Base-by-base conservation (phyloP, 53 echinoderm and acorn worm genomes). In the Zoroaster sp. region DNA sequence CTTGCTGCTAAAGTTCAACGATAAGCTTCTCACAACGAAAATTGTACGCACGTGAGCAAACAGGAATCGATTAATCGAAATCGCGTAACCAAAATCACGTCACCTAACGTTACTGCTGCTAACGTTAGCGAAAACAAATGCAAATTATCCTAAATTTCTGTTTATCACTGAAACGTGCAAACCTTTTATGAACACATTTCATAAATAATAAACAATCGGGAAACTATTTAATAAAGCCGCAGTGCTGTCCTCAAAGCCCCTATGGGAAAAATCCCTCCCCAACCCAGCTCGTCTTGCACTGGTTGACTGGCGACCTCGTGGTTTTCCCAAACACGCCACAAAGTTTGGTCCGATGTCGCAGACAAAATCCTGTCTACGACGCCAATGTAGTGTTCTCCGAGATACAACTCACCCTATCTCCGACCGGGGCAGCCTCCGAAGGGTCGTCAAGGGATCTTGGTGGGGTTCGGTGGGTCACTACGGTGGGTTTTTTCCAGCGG, bases 191-290 rank as follows among this genome's bases (percentile, higher is more conserved):
- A 23, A 21, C 42, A 74, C 74, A 42, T 74, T 41, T 74, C 43
- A 15, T 28, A 43, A 41, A 14, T 21, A 7, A 44, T 12, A n/a
- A 23, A 44, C 21, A n/a, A 71, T 66, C n/a, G 21, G 43, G 23
- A 4, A 74, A 74, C 25, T 3, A n/a, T 15, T 25, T 6, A 21
- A 1, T 37, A 17, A 0, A 42, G n/a, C 43, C 74, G 45, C 74
- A 74, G 30, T 42, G 74, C 74, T 41, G 74, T 44, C 74, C 74
- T 74, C 45, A 25, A 74, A 41, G 41, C 74, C 74, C n/a, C 6
- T 23, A 0, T 40, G 74, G 45, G 0, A 43, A 42, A 74, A 20
- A 43, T 3, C 0, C 74, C 74, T 44, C 13, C 43, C 74, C 72
- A 37, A 72, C 72, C 40, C n/a, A n/a, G 39, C 40, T 38, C 3